Conservation (phyloP, 2,113 vertebrate genomes). For the Arvicanthis niloticus region DNA sequence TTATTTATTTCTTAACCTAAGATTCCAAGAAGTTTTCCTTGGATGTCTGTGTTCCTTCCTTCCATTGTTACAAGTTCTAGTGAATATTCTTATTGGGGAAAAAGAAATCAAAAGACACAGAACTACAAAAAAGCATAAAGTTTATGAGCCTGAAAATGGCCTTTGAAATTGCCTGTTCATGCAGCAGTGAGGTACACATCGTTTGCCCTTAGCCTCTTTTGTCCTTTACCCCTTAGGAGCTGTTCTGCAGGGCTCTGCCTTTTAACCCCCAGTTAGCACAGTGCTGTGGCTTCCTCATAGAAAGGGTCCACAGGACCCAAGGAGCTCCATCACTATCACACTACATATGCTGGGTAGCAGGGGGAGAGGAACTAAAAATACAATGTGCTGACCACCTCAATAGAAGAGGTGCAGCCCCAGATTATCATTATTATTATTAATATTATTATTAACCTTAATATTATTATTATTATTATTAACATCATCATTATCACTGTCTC, state of each 20-base stretch:
- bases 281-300: not conserved
- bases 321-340: not conserved
- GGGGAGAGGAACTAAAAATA: slow-evolving; percentile 9
- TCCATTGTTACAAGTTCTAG: slow-evolving; percentile 4
- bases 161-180: not conserved
- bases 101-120: slow-evolving; percentile 54
- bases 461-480: not conserved
- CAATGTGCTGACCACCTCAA: slow-evolving; percentile 57
- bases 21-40: not conserved
- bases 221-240: not conserved
- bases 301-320: not conserved
- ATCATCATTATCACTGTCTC: not conserved
- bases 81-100: not conserved
- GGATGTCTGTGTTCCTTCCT: not conserved
- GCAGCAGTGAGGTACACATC: not conserved
- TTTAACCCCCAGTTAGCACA: not conserved
- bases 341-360: not conserved
- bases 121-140: slow-evolving; percentile 28
- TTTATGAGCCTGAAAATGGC: not conserved
- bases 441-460: not conserved
- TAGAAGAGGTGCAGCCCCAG: slow-evolving; percentile 46
- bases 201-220: not conserved
- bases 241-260: not conserved
- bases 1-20: not conserved
- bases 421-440: not conserved